Evolutionary conservation across 2,113 vertebrate species (phyloP), one percentile per base, ranked within the genome.

Genomic region (Neofelis nebulosa): DNA sequence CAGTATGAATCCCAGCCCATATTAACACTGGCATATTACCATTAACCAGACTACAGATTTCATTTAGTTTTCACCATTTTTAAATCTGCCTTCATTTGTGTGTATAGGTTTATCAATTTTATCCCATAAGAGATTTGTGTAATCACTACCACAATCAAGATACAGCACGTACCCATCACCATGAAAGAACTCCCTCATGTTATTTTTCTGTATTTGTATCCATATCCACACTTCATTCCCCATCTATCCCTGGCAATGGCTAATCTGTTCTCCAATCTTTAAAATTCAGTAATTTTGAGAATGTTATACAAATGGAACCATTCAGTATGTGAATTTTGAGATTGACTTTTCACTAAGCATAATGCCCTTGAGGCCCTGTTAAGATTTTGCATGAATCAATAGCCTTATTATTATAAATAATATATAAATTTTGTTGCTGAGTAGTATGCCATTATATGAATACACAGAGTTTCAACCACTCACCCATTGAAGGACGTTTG

Each of bases 371-470:
- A 84, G 27, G 52, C 48, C 36, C 65, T 52, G 50, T 71, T 27
- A 13, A 79, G 12, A 12, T 96, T 94, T 74, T 84, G 66, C 7
- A 57, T 18, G 27, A 63, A 45, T 92, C 65, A 68, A 76, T 69
- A 89, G 48, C 4, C 61, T 83, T 96, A 48, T 69, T 90, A 63
- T 96, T 69, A 19, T 63, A 96, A 82, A 88, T 83, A 73, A 38
- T 36, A 29, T 73, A 69, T 36, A 73, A 15, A 80, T 38, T 79
- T 50, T 76, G 68, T 87, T 92, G 52, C 82, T 41, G 50, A 83
- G 14, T 86, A 33, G 36, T 55, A 63, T 91, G 79, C 31, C 6
- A 1, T 50, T 68, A 38, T 29, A 65, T 69, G 61, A 68, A 96
- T n/a, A n/a, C 31, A 48, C 61, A 88, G 50, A 93, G 3, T 92